phyloP scores from a whole-genome alignment of 1,140 invertebrate species.

The Plectrocnemia conspersa region DNA sequence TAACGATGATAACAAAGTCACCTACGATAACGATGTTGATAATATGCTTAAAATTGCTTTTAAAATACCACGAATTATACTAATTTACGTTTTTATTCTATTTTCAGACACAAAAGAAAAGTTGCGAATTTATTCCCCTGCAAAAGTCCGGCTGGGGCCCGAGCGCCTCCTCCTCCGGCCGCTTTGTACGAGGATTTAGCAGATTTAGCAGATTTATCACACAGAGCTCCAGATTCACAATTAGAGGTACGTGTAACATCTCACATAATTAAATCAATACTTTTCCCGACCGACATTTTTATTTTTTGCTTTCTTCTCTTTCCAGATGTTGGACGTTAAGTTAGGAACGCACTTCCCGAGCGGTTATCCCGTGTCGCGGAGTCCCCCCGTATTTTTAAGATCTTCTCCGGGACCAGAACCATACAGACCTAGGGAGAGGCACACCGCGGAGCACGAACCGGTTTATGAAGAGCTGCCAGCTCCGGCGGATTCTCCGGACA shows the following conservation, averaged over 20 bases:
- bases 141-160: constrained; percentile 26
- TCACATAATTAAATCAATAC: background rate
- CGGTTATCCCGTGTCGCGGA: constrained; percentile 32
- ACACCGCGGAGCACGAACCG: constrained; percentile 42
- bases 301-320: background rate
- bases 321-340: constrained; percentile 35
- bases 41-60: too few species aligned
- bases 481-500: constrained; percentile 43
- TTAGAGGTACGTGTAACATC: constrained; percentile 23
- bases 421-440: constrained; percentile 37
- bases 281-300: background rate
- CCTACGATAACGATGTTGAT: too few species aligned
- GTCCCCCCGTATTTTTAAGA: constrained; percentile 30
- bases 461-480: constrained; percentile 50
- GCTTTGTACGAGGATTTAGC: constrained; percentile 32
- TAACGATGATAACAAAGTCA: too few species aligned
- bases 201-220: constrained; percentile 29
- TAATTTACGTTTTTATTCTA: constrained; percentile 13
- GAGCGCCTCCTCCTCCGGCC: constrained; percentile 26
- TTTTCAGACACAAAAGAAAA: constrained; percentile 34
- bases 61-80: too few species aligned
- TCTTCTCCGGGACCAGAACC: constrained; percentile 32
- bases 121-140: constrained; percentile 33
- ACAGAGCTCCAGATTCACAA: constrained; percentile 31
- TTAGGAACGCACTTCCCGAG: constrained; percentile 33